These are phyloP conservation scores for Phrynosoma platyrhinos DNA, from an alignment of 2,113 vertebrate species.

Conservation along the genomic window DNA sequence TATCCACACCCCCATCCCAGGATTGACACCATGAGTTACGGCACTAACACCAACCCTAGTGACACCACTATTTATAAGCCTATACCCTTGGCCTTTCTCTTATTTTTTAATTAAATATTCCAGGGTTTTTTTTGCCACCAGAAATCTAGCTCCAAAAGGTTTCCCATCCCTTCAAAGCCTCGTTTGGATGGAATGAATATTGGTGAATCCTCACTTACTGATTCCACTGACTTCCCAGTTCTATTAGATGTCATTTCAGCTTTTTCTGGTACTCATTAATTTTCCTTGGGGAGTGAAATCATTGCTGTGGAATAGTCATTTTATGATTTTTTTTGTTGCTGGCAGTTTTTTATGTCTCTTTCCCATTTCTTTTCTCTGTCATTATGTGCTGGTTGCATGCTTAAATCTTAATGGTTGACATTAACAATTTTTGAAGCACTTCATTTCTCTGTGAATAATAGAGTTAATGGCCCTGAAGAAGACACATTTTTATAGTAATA, in stretches of 20 bases:
- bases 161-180: no score
- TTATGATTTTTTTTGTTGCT: not conserved
- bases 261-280: not conserved
- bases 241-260: not conserved
- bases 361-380: not conserved
- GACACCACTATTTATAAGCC: no score
- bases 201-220: no score
- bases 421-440: not conserved
- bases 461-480: not conserved
- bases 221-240: no score
- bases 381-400: not conserved
- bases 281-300: not conserved
- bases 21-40: no score
- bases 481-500: not conserved
- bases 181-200: no score
- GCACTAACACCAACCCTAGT: no score
- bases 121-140: no score
- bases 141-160: no score
- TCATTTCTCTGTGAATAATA: not conserved
- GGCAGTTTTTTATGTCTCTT: not conserved
- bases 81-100: no score
- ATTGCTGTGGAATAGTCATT: not conserved
- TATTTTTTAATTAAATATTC: no score
- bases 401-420: conserved; percentile 5
- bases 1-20: no score